A percentile compares a stretch with the other conserved stretches of the same genome.
Evolutionary conservation across 2,888 invertebrate genomes (phyloP).

Genomic region (Hydroisotoma schaefferi): DNA sequence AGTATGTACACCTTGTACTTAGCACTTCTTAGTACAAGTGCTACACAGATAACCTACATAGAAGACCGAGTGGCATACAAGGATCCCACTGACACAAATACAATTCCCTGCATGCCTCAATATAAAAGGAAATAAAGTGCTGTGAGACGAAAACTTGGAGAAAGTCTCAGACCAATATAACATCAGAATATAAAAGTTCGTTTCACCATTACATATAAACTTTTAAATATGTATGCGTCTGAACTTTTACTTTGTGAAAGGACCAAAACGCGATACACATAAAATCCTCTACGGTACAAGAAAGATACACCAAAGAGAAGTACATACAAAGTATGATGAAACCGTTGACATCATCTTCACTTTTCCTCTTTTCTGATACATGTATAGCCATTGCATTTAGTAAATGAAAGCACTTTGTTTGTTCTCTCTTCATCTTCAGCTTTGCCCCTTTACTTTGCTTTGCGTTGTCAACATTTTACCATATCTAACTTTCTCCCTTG

Average conservation of each 20-base stretch:
- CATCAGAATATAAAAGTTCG: too few species aligned
- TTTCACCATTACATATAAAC: too few species aligned
- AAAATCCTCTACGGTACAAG: too few species aligned
- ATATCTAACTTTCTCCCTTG: constrained; percentile 16
- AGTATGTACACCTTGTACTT: not conserved
- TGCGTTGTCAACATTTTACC: constrained; percentile 13
- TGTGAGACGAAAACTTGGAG: constrained; percentile 8
- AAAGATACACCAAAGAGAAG: not conserved
- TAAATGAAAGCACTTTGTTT: too few species aligned
- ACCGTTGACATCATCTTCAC: not conserved
- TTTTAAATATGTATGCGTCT: too few species aligned
- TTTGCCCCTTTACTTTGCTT: too few species aligned
- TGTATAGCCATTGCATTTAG: not conserved
- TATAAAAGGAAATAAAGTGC: constrained; percentile 6
- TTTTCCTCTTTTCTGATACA: not conserved
- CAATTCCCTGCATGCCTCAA: not conserved
- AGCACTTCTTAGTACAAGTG: too few species aligned
- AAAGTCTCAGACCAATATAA: constrained; percentile 2
- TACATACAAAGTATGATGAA: not conserved
- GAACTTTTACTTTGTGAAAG: too few species aligned
- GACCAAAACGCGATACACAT: too few species aligned
- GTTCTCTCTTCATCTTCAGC: too few species aligned
- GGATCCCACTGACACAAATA: not conserved
- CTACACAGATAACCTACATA: too few species aligned
- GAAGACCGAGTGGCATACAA: too few species aligned